These are phyloP conservation scores for Drosophila takahashii DNA, from an alignment of 1,140 invertebrate genomes.

Conservation along the genomic window DNA sequence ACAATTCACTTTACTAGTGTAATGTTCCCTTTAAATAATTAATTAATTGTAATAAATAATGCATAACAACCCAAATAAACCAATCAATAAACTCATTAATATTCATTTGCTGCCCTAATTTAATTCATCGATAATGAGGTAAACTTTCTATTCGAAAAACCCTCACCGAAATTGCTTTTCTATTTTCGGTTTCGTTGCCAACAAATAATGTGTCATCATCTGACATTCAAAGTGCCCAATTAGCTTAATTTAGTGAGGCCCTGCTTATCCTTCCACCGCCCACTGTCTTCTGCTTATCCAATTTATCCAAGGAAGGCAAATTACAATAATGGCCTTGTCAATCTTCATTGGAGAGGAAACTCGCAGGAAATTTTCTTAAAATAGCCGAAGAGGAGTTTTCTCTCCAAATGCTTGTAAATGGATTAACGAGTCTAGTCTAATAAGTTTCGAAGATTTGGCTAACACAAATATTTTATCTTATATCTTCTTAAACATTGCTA, in stretches of 20 bases:
- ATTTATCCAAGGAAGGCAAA: constrained; percentile 17
- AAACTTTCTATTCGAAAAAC: constrained; percentile 21
- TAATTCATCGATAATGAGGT: constrained; percentile 15
- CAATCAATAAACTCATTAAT: constrained; percentile 19
- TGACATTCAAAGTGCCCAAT: constrained; percentile 51
- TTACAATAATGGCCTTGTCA: constrained; percentile 31
- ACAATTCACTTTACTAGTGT: neutral
- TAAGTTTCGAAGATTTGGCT: constrained; percentile 2
- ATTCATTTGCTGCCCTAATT: constrained; percentile 10
- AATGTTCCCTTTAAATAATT: neutral
- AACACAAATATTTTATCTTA: constrained; percentile 11
- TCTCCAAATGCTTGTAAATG: constrained; percentile 1
- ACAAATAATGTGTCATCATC: constrained; percentile 38
- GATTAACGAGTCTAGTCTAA: constrained; percentile 20
- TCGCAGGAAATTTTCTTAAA: constrained; percentile 25
- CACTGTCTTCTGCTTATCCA: neutral
- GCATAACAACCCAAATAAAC: neutral
- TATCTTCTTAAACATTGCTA: constrained; percentile 32
- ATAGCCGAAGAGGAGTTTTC: constrained; percentile 23
- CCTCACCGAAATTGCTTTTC: constrained; percentile 18
- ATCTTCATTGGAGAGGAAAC: constrained; percentile 23
- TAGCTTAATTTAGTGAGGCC: constrained; percentile 43
- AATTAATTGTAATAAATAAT: neutral
- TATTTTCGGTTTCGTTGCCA: constrained; percentile 16
- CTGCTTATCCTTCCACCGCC: neutral